Percentiles rank a stretch among this genome's conserved stretches.
Evolutionary conservation across 2,797 vertebrate species (phyloP).

Genomic region (Monodelphis domestica): DNA sequence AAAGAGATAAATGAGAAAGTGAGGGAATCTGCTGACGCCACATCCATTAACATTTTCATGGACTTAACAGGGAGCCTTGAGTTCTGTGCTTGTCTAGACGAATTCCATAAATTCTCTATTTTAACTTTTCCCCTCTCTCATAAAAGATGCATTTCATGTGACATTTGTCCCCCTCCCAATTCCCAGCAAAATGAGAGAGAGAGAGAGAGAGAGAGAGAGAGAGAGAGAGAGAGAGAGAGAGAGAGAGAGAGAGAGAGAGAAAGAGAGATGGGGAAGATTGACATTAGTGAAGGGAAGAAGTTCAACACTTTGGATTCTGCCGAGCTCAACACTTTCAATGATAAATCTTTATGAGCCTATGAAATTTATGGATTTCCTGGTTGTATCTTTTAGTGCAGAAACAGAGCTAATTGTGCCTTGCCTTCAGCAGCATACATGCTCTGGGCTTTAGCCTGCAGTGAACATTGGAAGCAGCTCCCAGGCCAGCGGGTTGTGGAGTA

Average conservation of each 20-base stretch:
- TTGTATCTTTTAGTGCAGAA: constrained; percentile 22
- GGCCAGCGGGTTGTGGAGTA: constrained; percentile 54
- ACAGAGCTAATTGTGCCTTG: constrained; percentile 51
- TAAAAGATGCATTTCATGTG: not conserved
- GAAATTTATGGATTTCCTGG: constrained; percentile 36
- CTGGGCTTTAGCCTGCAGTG: constrained; percentile 58
- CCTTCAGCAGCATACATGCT: constrained; percentile 54
- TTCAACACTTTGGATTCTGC: not conserved
- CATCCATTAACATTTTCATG: too few species aligned
- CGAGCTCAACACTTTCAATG: constrained; percentile 36
- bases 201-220: not conserved
- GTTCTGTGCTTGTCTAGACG: not conserved
- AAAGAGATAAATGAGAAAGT: not conserved
- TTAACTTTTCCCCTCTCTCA: not conserved
- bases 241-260: too few species aligned
- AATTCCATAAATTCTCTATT: not conserved
- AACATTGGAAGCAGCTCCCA: constrained; percentile 59
- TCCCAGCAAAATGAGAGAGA: not conserved
- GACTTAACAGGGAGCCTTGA: not conserved
- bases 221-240: not conserved
- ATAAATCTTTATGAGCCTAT: constrained; percentile 36
- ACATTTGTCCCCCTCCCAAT: constrained; percentile 17
- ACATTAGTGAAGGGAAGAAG: constrained; percentile 33
- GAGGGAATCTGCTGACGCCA: not conserved
- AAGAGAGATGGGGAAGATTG: constrained; percentile 10